Percentiles rank a stretch among this genome's conserved stretches.
phyloP scores from a whole-genome alignment of 2,113 vertebrate species.

The Meles meles region DNA sequence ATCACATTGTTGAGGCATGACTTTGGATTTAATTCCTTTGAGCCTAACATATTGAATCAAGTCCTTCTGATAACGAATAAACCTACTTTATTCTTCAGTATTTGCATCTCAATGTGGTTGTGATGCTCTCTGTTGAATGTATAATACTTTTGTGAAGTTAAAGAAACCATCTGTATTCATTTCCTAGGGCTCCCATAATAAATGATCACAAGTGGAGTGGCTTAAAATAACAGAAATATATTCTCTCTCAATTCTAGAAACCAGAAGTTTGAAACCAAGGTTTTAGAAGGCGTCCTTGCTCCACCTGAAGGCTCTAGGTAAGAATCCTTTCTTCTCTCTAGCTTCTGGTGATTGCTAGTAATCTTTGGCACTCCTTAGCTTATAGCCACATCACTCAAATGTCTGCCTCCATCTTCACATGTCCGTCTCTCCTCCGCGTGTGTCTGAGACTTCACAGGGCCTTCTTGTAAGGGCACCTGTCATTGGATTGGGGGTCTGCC shows the following conservation, averaged over 20 bases:
- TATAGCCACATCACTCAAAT: not conserved
- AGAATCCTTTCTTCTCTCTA: not conserved
- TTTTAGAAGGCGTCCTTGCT: not conserved
- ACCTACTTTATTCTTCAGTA: not conserved
- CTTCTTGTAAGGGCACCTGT: not conserved
- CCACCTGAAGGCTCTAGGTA: not conserved
- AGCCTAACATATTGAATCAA: not conserved
- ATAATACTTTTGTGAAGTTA: not conserved
- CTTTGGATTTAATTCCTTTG: slow-evolving; percentile 5
- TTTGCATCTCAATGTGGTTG: not conserved
- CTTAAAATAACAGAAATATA: not conserved
- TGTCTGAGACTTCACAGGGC: not conserved
- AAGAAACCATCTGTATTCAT: not conserved
- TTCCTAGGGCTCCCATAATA: not conserved
- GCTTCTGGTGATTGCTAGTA: not conserved
- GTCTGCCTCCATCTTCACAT: not conserved
- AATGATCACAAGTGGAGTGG: not conserved
- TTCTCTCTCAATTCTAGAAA: not conserved
- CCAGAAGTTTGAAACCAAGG: not conserved
- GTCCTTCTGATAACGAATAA: not conserved
- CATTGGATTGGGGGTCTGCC: not conserved
- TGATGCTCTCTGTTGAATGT: not conserved
- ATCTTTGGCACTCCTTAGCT: not conserved
- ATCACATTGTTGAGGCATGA: not conserved
- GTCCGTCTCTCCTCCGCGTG: not conserved